Evolutionary conservation across 2,797 vertebrate species (phyloP), one percentile per base, ranked within the genome.

Genomic region (Crenichthys baileyi): DNA sequence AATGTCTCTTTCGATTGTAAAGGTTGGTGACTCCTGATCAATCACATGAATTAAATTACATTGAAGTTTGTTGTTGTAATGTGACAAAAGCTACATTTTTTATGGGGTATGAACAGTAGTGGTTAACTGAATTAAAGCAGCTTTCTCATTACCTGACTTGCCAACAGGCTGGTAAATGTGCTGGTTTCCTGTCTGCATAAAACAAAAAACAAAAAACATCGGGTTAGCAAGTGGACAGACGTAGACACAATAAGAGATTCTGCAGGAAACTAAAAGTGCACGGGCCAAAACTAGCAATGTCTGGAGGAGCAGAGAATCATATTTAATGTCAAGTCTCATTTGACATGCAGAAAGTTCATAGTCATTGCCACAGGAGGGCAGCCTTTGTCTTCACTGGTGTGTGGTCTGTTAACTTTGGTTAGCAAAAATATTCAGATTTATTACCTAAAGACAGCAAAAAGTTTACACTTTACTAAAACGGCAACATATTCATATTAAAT

Each of bases 141-240:
- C 31, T 24, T 67, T 78, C 78, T 51, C 58, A 93, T 96, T 96
- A 99, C 98, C 98, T 96, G 96, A 89, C 93, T 99, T 99, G 72
- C 97, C 98, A 88, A 99, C 96, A 36, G 98, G 98, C 89, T 99
- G 98, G 92, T 99, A 99, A 82, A 99, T 97, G 94, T 99, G 98
- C 89, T 99, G 98, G 96, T 97, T 99, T 93, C 97, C 97, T 87
- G 96, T 95, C 98, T 99, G 91, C 0, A 90, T 82, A 93, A 68
- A 90, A 93, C 74, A 92, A 86, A 93, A 90, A 84, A 87, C 76
- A 91, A 91, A 92, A 90, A 87, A 89, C 85, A 79, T 13, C 58
- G 58, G 80, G 84, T 93, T 91, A 94, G 63, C 12, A 72, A 78
- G 39, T 76, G 65, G 46, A 77, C 51, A 46, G 63, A 81, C 55